A percentile compares a stretch with the other conserved stretches of the same genome.
Conservation (phyloP, 1,140 invertebrate species). For the Anastrepha ludens region DNA sequence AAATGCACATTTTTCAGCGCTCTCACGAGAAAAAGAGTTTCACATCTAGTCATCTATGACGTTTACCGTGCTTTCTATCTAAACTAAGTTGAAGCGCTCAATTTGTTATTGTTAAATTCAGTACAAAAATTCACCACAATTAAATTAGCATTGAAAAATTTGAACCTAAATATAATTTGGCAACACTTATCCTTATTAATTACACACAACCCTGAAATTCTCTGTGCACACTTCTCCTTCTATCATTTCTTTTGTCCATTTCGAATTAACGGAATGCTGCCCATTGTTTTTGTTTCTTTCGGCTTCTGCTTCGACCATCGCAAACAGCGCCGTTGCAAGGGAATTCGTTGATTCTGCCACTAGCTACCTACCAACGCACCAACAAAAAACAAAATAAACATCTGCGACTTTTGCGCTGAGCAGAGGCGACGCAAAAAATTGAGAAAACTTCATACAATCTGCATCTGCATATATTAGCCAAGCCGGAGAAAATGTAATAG, state of each 20-base stretch:
- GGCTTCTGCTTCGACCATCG: no score
- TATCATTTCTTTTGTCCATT: constrained; percentile 15
- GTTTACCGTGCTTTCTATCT: no score
- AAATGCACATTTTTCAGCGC: no score
- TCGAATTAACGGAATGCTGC: constrained; percentile 48
- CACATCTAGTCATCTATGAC: no score
- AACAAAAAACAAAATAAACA: not conserved
- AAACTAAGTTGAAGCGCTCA: no score
- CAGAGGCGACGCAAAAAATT: not conserved
- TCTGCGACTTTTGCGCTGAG: not conserved
- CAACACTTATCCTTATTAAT: not conserved
- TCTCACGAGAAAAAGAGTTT: no score
- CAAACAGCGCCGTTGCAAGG: not conserved
- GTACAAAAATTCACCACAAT: no score
- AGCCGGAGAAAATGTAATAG: not conserved
- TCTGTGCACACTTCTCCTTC: not conserved
- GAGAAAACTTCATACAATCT: not conserved
- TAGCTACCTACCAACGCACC: not conserved
- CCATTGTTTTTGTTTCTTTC: constrained; percentile 6
- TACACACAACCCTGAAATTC: not conserved
- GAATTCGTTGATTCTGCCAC: not conserved
- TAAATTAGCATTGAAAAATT: no score
- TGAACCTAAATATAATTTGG: not conserved
- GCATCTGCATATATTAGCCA: not conserved
- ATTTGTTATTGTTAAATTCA: no score